Conservation (phyloP, 2,797 vertebrate genomes). For the Liparis tanakae region DNA sequence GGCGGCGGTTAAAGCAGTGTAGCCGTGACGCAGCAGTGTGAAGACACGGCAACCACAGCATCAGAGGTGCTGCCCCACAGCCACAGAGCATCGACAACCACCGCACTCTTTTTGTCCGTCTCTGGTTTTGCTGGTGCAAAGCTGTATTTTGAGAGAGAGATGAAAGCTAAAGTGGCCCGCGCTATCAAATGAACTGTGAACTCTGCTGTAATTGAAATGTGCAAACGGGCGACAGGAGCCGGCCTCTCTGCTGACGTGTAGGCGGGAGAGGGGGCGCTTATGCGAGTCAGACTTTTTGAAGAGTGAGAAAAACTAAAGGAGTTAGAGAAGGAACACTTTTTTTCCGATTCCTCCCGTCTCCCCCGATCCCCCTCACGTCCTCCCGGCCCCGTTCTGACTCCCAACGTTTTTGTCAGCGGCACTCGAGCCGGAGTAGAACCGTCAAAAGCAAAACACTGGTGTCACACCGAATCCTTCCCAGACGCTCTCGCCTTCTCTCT, state of each 20-base stretch:
- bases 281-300: slow-evolving; percentile 20
- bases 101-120: background rate
- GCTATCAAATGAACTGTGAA: slow-evolving; percentile 41
- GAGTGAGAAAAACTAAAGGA: slow-evolving; percentile 9
- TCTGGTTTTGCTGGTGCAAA: slow-evolving; percentile 2
- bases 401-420: slow-evolving; percentile 10
- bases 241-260: slow-evolving; percentile 26
- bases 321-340: slow-evolving; percentile 1
- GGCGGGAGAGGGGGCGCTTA: slow-evolving; percentile 9
- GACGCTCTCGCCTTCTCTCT: slow-evolving; percentile 16
- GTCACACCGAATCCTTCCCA: slow-evolving; percentile 45
- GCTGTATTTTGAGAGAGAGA: background rate
- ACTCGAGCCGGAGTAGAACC: slow-evolving; percentile 48
- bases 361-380: slow-evolving; percentile 17
- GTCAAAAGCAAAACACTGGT: slow-evolving; percentile 58
- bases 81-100: background rate
- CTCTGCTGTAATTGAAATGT: slow-evolving; percentile 46
- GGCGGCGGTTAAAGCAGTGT: slow-evolving; percentile 8
- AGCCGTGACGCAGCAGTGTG: slow-evolving; percentile 10
- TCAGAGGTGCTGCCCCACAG: slow-evolving; percentile 19
- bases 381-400: slow-evolving; percentile 19
- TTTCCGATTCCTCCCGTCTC: slow-evolving; percentile 29
- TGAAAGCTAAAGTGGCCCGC: slow-evolving; percentile 15
- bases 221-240: slow-evolving; percentile 25
- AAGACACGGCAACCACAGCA: background rate